Evolutionary conservation across 2,888 invertebrate genomes (phyloP).

Genomic region (Chydorus sphaericus): DNA sequence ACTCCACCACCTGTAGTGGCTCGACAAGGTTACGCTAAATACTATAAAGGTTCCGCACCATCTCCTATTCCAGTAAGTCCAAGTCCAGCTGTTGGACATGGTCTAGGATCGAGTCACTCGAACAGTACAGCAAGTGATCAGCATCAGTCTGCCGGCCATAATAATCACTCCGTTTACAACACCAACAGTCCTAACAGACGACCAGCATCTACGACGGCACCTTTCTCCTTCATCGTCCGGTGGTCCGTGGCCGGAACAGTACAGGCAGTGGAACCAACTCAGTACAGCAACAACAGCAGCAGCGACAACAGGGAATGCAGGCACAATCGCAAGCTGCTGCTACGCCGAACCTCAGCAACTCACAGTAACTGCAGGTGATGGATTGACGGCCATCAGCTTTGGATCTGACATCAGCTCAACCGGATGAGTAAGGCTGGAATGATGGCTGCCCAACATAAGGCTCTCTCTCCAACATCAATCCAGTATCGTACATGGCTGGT

Average conservation of each 20-base stretch:
- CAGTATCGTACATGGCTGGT: slow-evolving; percentile 41
- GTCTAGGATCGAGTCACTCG: background rate
- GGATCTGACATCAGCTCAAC: background rate
- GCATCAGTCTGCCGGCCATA: background rate
- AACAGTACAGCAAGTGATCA: background rate
- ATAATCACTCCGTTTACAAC: slow-evolving; percentile 35
- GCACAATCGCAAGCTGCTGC: too few relatives aligned
- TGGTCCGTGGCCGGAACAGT: slow-evolving; percentile 31
- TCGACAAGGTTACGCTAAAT: slow-evolving; percentile 40
- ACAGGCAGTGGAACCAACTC: background rate
- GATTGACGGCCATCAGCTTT: slow-evolving; percentile 34
- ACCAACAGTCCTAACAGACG: slow-evolving; percentile 22
- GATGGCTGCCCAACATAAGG: slow-evolving; percentile 19
- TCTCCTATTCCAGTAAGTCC: slow-evolving; percentile 12
- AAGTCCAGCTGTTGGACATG: slow-evolving; percentile 5
- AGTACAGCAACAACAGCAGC: slow-evolving; percentile 21
- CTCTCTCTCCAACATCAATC: slow-evolving; percentile 28
- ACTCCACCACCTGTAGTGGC: slow-evolving; percentile 36
- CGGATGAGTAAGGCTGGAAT: slow-evolving; percentile 16
- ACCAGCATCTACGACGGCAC: slow-evolving; percentile 1
- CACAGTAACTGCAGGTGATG: slow-evolving; percentile 17
- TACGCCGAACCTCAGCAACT: slow-evolving; percentile 21
- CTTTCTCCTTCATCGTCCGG: slow-evolving; percentile 35
- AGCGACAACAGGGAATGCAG: too few relatives aligned
- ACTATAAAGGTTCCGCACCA: slow-evolving; percentile 38